A percentile compares a stretch with the other conserved stretches of the same genome.
These are phyloP conservation scores for Corydoras sp. DNA, from an alignment of 2,113 vertebrate genomes.

Conservation along the genomic window DNA sequence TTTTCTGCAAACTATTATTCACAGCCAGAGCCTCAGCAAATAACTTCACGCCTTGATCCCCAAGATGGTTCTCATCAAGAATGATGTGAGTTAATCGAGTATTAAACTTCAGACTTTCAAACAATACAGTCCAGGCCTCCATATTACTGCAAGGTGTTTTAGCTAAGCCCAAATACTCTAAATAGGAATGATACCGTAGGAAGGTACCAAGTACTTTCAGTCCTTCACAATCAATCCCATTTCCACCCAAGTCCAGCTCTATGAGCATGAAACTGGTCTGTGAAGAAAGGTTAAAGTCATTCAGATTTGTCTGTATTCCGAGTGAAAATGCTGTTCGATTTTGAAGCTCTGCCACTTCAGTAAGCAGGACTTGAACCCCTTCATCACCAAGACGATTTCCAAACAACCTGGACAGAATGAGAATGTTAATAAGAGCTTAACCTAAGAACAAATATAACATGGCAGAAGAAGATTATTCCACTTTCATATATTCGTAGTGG, in stretches of 20 bases:
- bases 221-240: slow-evolving; percentile 59
- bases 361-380: slow-evolving; percentile 60
- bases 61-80: slow-evolving; percentile 68
- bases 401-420: slow-evolving; percentile 61
- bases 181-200: slow-evolving; percentile 60
- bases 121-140: slow-evolving; percentile 65
- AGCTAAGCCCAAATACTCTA: slow-evolving; percentile 68
- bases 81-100: slow-evolving; percentile 57
- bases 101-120: slow-evolving; percentile 63
- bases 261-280: slow-evolving; percentile 49
- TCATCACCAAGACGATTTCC: slow-evolving; percentile 70
- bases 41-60: slow-evolving; percentile 62
- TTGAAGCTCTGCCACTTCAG: slow-evolving; percentile 65
- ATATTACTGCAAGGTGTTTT: slow-evolving; percentile 54
- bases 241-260: slow-evolving; percentile 73
- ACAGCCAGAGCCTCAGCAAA: slow-evolving; percentile 60
- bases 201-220: slow-evolving; percentile 61
- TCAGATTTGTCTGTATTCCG: slow-evolving; percentile 15
- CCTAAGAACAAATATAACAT: too few relatives aligned
- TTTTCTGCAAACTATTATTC: slow-evolving; percentile 53
- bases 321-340: slow-evolving; percentile 43
- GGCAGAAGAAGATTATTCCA: too few relatives aligned
- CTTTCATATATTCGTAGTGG: too few relatives aligned
- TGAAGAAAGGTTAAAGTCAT: slow-evolving; percentile 35
- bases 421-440: slow-evolving; percentile 3